Conservation (phyloP, 2,797 vertebrate genomes). For the Diceros bicornis region DNA sequence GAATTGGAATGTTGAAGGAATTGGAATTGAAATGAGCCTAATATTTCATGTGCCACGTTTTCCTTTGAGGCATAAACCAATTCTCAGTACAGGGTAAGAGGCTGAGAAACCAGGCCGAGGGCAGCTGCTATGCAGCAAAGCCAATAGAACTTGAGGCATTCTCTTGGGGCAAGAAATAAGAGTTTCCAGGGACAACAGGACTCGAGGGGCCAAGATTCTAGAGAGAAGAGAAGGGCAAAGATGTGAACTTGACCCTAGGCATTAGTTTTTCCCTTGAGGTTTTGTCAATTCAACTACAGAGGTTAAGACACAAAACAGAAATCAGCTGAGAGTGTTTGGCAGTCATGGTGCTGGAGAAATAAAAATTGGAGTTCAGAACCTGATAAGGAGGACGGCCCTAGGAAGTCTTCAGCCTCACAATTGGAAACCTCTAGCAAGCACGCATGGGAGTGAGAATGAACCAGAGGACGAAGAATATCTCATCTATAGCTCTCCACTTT, state of each 20-base stretch:
- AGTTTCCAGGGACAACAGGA: background rate
- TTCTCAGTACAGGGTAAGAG: background rate
- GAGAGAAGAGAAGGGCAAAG: background rate
- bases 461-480: background rate
- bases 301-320: background rate
- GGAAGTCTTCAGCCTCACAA: background rate
- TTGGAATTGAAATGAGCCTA: background rate
- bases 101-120: background rate
- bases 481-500: background rate
- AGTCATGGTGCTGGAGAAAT: background rate
- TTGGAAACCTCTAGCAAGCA: background rate
- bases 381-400: background rate
- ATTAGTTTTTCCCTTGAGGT: background rate
- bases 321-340: background rate
- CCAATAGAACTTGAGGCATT: too few species aligned
- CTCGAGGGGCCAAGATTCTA: background rate
- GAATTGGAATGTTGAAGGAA: background rate
- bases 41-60: background rate
- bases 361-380: background rate
- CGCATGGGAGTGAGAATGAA: background rate
- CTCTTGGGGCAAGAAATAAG: background rate
- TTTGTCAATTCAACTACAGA: background rate
- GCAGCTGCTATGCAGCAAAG: background rate
- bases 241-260: background rate
- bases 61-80: background rate